phyloP scores from a whole-genome alignment of 2,888 invertebrate species.

The Cylloceria caligata region DNA sequence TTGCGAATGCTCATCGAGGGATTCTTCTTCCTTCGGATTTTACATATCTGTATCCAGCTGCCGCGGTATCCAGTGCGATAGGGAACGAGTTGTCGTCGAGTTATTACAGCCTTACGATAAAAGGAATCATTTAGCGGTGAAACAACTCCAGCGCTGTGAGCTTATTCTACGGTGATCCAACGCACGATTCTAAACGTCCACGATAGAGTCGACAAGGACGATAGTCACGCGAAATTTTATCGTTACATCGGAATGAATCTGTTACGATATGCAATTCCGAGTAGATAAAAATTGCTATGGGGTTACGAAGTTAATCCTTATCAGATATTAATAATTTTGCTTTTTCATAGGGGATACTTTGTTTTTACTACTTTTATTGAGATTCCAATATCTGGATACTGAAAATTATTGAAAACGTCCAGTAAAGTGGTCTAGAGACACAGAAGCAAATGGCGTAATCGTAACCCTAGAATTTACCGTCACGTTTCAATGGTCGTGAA shows the following conservation, averaged over 20 bases:
- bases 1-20: conserved; percentile 16
- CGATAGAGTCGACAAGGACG: not conserved
- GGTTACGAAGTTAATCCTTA: too few relatives aligned
- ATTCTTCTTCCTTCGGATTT: conserved; percentile 8
- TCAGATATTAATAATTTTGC: not conserved
- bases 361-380: too few relatives aligned
- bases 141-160: not conserved
- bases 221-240: conserved; percentile 1
- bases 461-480: too few relatives aligned
- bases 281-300: too few relatives aligned
- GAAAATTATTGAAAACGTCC: too few relatives aligned
- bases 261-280: conserved; percentile 9
- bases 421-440: too few relatives aligned
- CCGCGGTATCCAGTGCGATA: conserved; percentile 3
- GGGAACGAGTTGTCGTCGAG: conserved; percentile 39
- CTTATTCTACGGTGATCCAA: not conserved
- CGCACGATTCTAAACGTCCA: not conserved
- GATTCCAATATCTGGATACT: too few relatives aligned
- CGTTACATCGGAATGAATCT: conserved; percentile 15
- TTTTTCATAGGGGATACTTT: not conserved
- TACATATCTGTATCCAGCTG: conserved; percentile 9
- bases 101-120: conserved; percentile 52
- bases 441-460: too few relatives aligned
- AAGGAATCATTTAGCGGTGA: conserved; percentile 44
- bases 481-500: too few relatives aligned